phyloP scores from a whole-genome alignment of 2,888 invertebrate species.

The Dryocosmus kuriphilus region DNA sequence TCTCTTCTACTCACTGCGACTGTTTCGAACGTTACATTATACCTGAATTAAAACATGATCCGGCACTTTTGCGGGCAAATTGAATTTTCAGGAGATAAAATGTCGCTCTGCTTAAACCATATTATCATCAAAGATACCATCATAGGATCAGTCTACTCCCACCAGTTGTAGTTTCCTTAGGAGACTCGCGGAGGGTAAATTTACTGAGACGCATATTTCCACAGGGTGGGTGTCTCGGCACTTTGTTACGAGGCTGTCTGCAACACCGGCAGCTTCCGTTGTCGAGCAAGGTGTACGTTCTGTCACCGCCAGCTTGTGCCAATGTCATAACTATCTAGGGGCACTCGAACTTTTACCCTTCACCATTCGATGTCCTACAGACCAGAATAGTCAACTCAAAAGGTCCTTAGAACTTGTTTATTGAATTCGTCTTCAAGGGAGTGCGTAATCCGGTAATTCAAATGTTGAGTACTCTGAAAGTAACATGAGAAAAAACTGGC shows the following conservation, averaged over 20 bases:
- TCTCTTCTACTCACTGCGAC: not conserved
- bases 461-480: not conserved
- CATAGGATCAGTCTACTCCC: not conserved
- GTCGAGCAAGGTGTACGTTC: conserved; percentile 37
- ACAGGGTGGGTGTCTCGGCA: conserved; percentile 30
- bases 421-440: not conserved
- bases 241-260: conserved; percentile 42
- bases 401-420: not conserved
- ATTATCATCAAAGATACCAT: conserved; percentile 49
- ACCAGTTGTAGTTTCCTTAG: not conserved
- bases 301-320: conserved; percentile 33
- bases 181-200: not conserved
- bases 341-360: not conserved
- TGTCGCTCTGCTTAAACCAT: conserved; percentile 66
- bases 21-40: conserved; percentile 25
- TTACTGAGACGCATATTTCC: conserved; percentile 24
- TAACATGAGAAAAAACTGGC: not conserved
- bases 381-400: too few species aligned
- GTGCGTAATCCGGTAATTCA: not conserved
- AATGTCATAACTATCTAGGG: conserved; percentile 9
- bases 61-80: conserved; percentile 67
- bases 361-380: not conserved
- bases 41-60: conserved; percentile 67
- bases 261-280: conserved; percentile 31
- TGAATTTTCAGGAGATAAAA: conserved; percentile 67